These are phyloP conservation scores for Cnemophilus loriae DNA, from an alignment of 2,113 vertebrate genomes.

Conservation along the genomic window DNA sequence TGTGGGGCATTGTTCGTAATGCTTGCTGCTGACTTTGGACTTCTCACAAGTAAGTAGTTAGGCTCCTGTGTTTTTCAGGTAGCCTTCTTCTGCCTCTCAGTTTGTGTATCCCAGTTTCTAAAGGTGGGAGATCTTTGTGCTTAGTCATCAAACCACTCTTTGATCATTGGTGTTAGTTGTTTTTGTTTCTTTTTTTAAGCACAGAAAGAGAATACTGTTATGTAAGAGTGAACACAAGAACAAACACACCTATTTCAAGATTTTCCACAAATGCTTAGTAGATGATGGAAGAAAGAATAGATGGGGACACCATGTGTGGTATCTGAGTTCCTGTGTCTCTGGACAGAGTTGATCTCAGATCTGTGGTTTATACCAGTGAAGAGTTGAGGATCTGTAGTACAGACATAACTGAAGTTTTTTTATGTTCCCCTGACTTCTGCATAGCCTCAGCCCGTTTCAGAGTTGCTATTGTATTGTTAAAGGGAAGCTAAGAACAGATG, in stretches of 20 bases:
- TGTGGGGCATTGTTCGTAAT: neutral
- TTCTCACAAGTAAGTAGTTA: neutral
- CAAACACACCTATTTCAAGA: neutral
- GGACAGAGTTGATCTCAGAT: neutral
- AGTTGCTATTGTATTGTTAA: neutral
- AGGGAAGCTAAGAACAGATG: neutral
- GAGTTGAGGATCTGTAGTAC: neutral
- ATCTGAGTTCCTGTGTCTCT: neutral
- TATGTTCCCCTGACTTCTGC: rapidly evolving
- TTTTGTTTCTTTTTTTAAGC: neutral
- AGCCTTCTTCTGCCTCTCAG: neutral
- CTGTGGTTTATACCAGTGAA: neutral
- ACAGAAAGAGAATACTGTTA: neutral
- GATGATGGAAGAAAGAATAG: neutral
- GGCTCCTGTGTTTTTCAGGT: neutral
- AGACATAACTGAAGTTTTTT: neutral
- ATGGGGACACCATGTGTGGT: neutral
- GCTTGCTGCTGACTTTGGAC: neutral
- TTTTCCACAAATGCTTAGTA: neutral
- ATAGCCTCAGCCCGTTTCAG: neutral
- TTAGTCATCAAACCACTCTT: neutral
- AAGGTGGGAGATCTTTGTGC: neutral
- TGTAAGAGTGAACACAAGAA: neutral
- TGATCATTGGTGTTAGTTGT: neutral
- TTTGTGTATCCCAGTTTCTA: neutral